Conservation (phyloP, 2,888 invertebrate species). For the Diplolepis rosae region DNA sequence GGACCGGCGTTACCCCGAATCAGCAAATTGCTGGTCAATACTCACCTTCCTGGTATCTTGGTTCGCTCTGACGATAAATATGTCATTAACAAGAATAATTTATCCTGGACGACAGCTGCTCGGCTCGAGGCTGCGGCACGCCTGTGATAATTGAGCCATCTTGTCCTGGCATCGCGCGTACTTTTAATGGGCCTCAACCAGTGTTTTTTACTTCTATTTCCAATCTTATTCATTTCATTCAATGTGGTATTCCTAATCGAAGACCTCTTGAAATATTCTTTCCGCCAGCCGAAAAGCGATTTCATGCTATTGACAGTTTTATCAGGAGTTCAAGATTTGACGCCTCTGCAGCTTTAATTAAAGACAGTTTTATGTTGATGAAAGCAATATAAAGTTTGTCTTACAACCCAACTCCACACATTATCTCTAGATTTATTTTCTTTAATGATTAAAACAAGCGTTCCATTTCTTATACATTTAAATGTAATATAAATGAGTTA, state of each 20-base stretch:
- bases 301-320: not conserved
- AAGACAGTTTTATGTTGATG: not conserved
- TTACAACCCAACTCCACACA: too few relatives aligned
- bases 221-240: not conserved
- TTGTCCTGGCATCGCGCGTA: constrained; percentile 38
- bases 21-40: constrained; percentile 56
- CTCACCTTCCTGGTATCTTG: constrained; percentile 48
- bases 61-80: constrained; percentile 55
- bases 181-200: constrained; percentile 42
- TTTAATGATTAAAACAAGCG: too few relatives aligned
- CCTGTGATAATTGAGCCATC: constrained; percentile 63
- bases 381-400: not conserved
- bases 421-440: too few relatives aligned
- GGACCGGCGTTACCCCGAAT: constrained; percentile 53
- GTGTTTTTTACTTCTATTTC: not conserved
- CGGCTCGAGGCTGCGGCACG: constrained; percentile 35
- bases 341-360: not conserved
- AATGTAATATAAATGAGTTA: too few relatives aligned
- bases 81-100: constrained; percentile 63
- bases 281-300: not conserved
- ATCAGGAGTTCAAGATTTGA: not conserved
- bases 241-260: not conserved
- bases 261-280: not conserved
- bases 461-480: too few relatives aligned
- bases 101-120: constrained; percentile 50